phyloP scores from a whole-genome alignment of 2,888 invertebrate genomes.

The Patella pellucida region DNA sequence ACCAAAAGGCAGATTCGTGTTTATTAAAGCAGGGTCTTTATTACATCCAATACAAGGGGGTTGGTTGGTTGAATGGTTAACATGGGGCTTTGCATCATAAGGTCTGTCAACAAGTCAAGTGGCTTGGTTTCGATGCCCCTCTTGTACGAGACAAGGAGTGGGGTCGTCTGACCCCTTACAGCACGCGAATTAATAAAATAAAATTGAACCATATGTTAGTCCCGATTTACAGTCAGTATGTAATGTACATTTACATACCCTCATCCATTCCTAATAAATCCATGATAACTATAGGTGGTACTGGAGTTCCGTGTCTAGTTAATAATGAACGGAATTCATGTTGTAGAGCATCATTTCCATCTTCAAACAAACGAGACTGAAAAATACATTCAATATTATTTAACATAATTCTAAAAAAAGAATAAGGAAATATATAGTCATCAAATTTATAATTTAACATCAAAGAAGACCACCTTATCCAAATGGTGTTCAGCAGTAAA shows the following conservation, averaged over 20 bases:
- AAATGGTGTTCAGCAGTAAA: too few relatives aligned
- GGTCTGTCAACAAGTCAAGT: too few relatives aligned
- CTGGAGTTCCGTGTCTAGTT: conserved; percentile 86
- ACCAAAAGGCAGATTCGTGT: not conserved
- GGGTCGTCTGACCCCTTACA: too few relatives aligned
- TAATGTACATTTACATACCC: conserved; percentile 74
- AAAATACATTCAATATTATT: conserved; percentile 15
- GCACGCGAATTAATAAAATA: too few relatives aligned
- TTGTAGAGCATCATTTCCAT: conserved; percentile 87
- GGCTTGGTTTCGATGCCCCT: too few relatives aligned
- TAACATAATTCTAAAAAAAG: not conserved
- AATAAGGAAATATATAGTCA: not conserved
- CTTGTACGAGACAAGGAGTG: too few relatives aligned
- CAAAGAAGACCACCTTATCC: too few relatives aligned
- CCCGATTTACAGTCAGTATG: too few relatives aligned
- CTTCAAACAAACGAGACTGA: conserved; percentile 72
- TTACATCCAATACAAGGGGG: not conserved
- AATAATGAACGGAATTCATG: conserved; percentile 89
- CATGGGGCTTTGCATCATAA: too few relatives aligned
- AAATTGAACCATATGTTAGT: too few relatives aligned
- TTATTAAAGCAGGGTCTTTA: not conserved
- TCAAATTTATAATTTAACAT: too few relatives aligned
- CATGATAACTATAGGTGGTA: conserved; percentile 88
- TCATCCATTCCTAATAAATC: conserved; percentile 90
- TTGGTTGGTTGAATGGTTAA: too few relatives aligned